Percentiles rank a stretch among this genome's conserved stretches.
phyloP scores from a whole-genome alignment of 1,140 invertebrate genomes.

The Bombyx mori region ASM3026992v2 NC_085118.1:5754501-5755000 shows the following conservation, averaged over 20 bases:
- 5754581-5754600: too few relatives aligned
- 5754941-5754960: constrained; percentile 19
- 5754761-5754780: constrained; percentile 17
- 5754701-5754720: constrained; percentile 7
- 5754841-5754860: constrained; percentile 19
- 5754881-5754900: constrained; percentile 18
- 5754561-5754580: too few relatives aligned
- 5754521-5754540: too few relatives aligned
- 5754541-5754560: too few relatives aligned
- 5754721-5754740: constrained; percentile 13
- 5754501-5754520: too few relatives aligned
- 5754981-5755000: constrained; percentile 20
- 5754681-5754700: constrained; percentile 25
- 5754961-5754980: constrained; percentile 13
- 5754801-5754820: constrained; percentile 12
- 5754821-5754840: constrained; percentile 28
- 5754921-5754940: constrained; percentile 30
- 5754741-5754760: too few relatives aligned
- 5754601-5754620: too few relatives aligned
- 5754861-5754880: constrained; percentile 28
- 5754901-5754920: constrained; percentile 17
- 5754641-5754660: too few relatives aligned
- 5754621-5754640: too few relatives aligned
- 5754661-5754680: constrained; percentile 16
- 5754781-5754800: constrained; percentile 20